Base-by-base conservation (phyloP, 1,140 invertebrate genomes). In the Eumeta japonica region DNA sequence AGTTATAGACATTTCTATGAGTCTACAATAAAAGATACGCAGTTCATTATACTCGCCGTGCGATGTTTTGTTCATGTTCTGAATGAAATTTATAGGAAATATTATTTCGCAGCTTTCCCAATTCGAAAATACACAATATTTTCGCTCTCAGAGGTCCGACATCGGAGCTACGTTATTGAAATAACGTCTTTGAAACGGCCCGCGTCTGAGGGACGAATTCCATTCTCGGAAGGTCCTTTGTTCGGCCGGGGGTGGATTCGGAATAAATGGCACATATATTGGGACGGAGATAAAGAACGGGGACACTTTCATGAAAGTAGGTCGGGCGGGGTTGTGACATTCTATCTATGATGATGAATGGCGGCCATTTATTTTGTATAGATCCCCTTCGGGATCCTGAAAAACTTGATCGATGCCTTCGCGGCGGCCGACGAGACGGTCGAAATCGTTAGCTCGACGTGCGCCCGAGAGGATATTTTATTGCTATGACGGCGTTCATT, bases 261-360 rank as follows among this genome's bases (percentile, higher is more conserved):
- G 17, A 41, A 55, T 39, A 46, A 49, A 49, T 54, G 40, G 30
- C 33, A 20, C 37, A 46, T 39, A 52, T 54, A 52, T 58, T 45
- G 29, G 39, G 33, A 43, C 37, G 46, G 50, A 61, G 59, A 62
- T 52, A 51, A 49, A n/a, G n/a, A n/a, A n/a, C n/a, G n/a, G 35
- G 38, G 48, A 50, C 49, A 51, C 52, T 42, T 24, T 40, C 35
- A 33, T 34, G 41, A 55, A 62, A 62, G 48, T 59, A 39, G 55
- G 51, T 29, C 55, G 48, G 44, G 50, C 46, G 41, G 33, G 41
- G 54, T n/a, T n/a, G n/a, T n/a, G n/a, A n/a, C n/a, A n/a, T n/a
- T 62, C 55, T 52, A 51, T 58, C 60, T 49, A 61, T 65, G 62
- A 64, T 62, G 63, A 71, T 71, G 60, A 66, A 70, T 65, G 64